Evolutionary conservation across 2,888 invertebrate genomes (phyloP).

Genomic region (Antitype chi): DNA sequence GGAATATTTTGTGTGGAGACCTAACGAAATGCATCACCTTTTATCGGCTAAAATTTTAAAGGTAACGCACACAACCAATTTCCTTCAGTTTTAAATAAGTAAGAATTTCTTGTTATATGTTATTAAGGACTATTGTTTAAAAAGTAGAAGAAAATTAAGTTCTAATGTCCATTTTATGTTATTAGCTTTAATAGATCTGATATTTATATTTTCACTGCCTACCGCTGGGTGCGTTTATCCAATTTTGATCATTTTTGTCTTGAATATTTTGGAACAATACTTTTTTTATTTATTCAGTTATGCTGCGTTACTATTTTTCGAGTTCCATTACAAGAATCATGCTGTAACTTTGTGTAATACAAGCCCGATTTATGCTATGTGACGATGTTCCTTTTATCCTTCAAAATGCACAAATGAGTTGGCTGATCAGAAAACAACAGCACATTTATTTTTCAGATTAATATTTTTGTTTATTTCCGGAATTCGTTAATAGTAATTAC

Average conservation of each 20-base stretch:
- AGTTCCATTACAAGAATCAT: neutral
- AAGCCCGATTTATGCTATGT: neutral
- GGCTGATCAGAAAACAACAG: neutral
- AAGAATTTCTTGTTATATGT: neutral
- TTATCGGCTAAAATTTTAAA: constrained; percentile 11
- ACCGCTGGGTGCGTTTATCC: neutral
- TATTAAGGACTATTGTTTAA: neutral
- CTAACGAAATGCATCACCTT: constrained; percentile 36
- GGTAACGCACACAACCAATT: neutral
- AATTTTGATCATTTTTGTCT: constrained; percentile 1
- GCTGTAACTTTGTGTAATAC: neutral
- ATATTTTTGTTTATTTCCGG: neutral
- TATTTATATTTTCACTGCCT: neutral
- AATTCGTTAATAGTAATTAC: neutral
- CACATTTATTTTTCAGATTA: neutral
- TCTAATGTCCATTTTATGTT: neutral
- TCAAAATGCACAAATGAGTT: neutral
- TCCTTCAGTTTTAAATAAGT: neutral
- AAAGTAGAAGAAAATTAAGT: neutral
- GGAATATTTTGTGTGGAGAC: neutral
- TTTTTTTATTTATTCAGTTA: neutral
- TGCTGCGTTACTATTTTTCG: neutral
- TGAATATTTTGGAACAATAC: neutral
- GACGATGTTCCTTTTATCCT: neutral
- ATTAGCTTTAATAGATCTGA: neutral